Percentiles rank a stretch among this genome's conserved stretches.
phyloP scores from a whole-genome alignment of 1,140 invertebrate species.

The Anastrepha ludens region DNA sequence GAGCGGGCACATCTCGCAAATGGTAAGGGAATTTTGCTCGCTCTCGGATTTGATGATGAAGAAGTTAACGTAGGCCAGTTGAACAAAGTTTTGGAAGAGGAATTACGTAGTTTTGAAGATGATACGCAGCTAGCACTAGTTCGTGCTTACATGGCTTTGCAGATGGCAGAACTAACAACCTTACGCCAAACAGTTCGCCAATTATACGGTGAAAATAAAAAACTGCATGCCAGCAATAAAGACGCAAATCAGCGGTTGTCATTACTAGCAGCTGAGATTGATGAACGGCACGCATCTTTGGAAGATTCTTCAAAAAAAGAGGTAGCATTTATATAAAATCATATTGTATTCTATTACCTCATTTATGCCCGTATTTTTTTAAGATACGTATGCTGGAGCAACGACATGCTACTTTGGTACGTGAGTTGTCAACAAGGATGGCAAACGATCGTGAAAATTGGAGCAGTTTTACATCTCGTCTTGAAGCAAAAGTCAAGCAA shows the following conservation, averaged over 20 bases:
- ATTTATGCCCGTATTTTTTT: not conserved
- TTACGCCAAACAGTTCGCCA: conserved; percentile 80
- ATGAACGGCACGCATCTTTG: conserved; percentile 88
- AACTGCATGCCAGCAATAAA: conserved; percentile 83
- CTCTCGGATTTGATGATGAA: conserved; percentile 81
- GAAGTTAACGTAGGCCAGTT: conserved; percentile 82
- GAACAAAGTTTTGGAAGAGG: conserved; percentile 84
- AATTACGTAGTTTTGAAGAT: conserved; percentile 73
- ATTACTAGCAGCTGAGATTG: conserved; percentile 89
- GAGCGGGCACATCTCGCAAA: conserved; percentile 81
- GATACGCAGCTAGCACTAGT: conserved; percentile 66
- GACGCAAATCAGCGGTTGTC: conserved; percentile 88
- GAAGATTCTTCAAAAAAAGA: conserved; percentile 81
- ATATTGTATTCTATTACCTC: no score
- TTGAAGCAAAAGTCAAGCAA: conserved; percentile 76
- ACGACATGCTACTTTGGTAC: conserved; percentile 83
- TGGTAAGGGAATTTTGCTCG: conserved; percentile 79
- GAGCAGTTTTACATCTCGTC: conserved; percentile 75
- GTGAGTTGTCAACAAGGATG: conserved; percentile 81
- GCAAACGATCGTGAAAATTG: conserved; percentile 83
- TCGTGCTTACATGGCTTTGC: conserved; percentile 77
- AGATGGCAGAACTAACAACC: conserved; percentile 78
- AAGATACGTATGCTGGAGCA: conserved; percentile 82
- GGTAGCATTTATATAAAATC: conserved; percentile 67
- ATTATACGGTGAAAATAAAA: conserved; percentile 82